phyloP scores from a whole-genome alignment of 2,888 invertebrate genomes.

The Tholera decimalis region DNA sequence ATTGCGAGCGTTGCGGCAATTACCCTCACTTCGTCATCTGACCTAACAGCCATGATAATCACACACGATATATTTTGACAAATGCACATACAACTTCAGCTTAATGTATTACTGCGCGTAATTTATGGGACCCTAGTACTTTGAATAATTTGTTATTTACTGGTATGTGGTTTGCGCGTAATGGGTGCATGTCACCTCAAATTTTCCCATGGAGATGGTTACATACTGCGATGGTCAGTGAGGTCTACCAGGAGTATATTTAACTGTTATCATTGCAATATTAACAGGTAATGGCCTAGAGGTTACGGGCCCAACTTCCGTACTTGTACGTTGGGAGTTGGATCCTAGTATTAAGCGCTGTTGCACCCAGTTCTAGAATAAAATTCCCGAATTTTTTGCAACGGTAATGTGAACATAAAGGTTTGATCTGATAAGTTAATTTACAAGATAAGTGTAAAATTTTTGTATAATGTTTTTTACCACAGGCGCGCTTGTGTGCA shows the following conservation, averaged over 20 bases:
- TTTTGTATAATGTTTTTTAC: no score
- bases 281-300: no score
- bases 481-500: no score
- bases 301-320: no score
- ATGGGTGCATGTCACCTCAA: constrained; percentile 8
- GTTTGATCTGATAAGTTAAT: no score
- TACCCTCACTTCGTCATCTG: constrained; percentile 42
- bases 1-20: constrained; percentile 38
- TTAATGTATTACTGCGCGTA: constrained; percentile 24
- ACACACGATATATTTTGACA: constrained; percentile 55
- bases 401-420: no score
- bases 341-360: no score
- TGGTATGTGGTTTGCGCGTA: constrained; percentile 3
- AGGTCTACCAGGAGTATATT: background rate
- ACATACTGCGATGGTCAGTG: background rate
- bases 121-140: constrained; percentile 33
- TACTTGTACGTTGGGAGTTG: no score
- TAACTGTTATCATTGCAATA: no score
- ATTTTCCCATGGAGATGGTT: background rate
- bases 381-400: no score
- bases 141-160: constrained; percentile 22
- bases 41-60: constrained; percentile 45
- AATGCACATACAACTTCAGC: constrained; percentile 35
- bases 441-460: no score
- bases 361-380: no score